A percentile compares a stretch with the other conserved stretches of the same genome.
Conservation (phyloP, 1,140 invertebrate species). For the Drosophila melanica region DNA sequence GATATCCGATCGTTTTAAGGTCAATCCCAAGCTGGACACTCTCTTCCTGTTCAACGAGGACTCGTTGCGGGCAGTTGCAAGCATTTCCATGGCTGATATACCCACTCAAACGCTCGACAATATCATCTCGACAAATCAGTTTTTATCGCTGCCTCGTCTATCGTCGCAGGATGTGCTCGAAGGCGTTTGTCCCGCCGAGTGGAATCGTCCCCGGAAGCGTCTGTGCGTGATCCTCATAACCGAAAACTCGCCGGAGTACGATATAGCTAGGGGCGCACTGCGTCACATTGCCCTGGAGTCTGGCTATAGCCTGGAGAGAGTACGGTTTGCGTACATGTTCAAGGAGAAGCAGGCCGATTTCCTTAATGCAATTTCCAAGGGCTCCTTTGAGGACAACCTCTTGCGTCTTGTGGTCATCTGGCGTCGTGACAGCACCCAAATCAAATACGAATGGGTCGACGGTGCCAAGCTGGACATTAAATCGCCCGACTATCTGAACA, state of each 20-base stretch:
- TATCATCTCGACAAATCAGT: conserved; percentile 94
- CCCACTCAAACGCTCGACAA: conserved; percentile 94
- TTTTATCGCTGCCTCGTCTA: conserved; percentile 93
- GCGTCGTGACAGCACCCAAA: conserved; percentile 91
- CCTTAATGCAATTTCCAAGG: conserved; percentile 82
- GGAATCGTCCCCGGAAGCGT: conserved; percentile 91
- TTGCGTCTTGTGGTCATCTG: conserved; percentile 94
- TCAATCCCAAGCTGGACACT: conserved; percentile 91
- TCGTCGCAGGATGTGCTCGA: conserved; percentile 92
- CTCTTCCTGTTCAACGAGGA: conserved; percentile 97
- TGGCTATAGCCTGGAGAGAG: conserved; percentile 87
- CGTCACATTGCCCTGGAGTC: conserved; percentile 89
- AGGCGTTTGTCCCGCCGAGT: conserved; percentile 93
- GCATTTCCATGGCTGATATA: conserved; percentile 94
- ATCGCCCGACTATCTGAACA: conserved; percentile 84
- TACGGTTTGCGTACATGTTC: conserved; percentile 92
- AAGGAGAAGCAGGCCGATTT: conserved; percentile 81
- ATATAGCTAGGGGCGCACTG: conserved; percentile 87
- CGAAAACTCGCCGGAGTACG: conserved; percentile 87
- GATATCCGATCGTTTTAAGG: conserved; percentile 89
- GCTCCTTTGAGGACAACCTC: conserved; percentile 86
- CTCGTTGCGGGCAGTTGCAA: conserved; percentile 90
- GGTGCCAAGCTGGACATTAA: conserved; percentile 84
- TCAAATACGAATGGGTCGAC: conserved; percentile 96
- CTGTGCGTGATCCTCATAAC: conserved; percentile 95